phyloP scores from a whole-genome alignment of 2,113 vertebrate genomes.

The Theropithecus gelada region DNA sequence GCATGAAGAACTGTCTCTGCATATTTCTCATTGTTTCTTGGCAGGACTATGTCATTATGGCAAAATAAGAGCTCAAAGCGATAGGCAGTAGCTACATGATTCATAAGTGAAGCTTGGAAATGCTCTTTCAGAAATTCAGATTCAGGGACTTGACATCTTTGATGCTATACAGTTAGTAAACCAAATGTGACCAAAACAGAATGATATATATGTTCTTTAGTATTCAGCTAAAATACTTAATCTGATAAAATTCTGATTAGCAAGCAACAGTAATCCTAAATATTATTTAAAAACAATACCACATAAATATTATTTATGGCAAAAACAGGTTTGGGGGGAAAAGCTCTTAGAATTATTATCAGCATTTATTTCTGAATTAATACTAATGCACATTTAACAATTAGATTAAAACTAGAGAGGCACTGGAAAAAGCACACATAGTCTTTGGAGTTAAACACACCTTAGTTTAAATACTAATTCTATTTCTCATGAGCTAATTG shows the following conservation, averaged over 20 bases:
- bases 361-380: slow-evolving; percentile 13
- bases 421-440: not conserved
- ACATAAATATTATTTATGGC: not conserved
- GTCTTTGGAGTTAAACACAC: not conserved
- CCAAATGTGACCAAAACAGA: not conserved
- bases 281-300: not conserved
- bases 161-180: not conserved
- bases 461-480: not conserved
- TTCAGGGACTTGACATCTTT: not conserved
- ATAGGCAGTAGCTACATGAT: not conserved
- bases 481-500: not conserved
- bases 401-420: slow-evolving; percentile 32
- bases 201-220: not conserved
- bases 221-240: slow-evolving; percentile 11
- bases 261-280: not conserved
- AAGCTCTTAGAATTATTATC: not conserved
- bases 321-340: slow-evolving; percentile 4
- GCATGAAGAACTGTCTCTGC: not conserved
- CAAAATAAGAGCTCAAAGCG: slow-evolving; percentile 17
- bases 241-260: not conserved
- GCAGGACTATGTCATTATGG: slow-evolving; percentile 48
- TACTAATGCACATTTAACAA: slow-evolving; percentile 29
- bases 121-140: not conserved
- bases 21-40: slow-evolving; percentile 56
- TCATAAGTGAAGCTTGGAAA: not conserved